Conservation (phyloP, 2,113 vertebrate genomes). For the Echinops telfairi region DNA sequence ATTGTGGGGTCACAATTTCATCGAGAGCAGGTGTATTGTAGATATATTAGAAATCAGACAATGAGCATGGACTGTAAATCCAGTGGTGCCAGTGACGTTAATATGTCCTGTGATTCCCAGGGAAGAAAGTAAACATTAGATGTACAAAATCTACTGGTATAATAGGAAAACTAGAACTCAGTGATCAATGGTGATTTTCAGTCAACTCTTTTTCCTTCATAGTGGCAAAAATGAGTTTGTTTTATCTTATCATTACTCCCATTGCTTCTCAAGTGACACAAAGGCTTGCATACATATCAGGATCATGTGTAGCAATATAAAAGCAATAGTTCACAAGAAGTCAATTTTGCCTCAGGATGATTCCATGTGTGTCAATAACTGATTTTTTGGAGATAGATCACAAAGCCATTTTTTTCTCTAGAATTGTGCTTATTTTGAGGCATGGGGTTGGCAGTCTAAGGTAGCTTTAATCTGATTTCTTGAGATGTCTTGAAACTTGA, state of each 20-base stretch:
- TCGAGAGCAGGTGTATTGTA: background rate
- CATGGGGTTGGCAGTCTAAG: background rate
- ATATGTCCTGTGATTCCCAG: background rate
- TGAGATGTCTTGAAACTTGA: background rate
- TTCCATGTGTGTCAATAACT: background rate
- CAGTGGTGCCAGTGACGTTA: background rate
- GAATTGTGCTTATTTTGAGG: background rate
- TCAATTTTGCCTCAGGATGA: background rate
- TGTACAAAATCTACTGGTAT: background rate
- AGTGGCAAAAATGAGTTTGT: background rate
- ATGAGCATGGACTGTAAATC: background rate
- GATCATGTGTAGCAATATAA: background rate
- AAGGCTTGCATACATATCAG: background rate
- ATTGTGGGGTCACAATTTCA: too few species aligned
- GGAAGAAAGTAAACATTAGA: background rate
- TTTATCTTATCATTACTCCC: background rate
- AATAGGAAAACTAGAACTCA: background rate
- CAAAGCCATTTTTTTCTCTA: background rate
- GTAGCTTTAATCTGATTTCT: background rate
- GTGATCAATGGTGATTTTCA: background rate
- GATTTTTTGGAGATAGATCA: background rate
- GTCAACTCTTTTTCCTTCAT: background rate
- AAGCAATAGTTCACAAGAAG: background rate
- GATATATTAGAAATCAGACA: background rate
- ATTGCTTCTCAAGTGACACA: background rate